Evolutionary conservation across 2,888 invertebrate genomes (phyloP), one percentile per base, ranked within the genome.

Genomic region (Acanthosoma haemorrhoidale): DNA sequence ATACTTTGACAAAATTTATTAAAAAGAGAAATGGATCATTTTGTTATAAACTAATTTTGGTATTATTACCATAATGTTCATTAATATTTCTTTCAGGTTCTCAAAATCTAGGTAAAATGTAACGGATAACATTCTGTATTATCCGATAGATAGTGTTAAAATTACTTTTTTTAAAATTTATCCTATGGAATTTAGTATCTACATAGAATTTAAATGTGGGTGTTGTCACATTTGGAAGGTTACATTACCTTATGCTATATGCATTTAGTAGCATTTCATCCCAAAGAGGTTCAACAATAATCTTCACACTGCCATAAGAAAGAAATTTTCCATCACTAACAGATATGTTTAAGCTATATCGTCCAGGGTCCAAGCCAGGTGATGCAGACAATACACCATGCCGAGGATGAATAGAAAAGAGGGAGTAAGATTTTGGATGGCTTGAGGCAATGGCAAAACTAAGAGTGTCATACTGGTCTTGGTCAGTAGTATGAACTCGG

Each of bases 271-370:
- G 83, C 89, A 94, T 91, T 74, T 92, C 91, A 74, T 92, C 90
- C 0, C 91, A 86, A 21, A 96, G 82, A 0, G 91, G 83, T 73
- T 89, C 87, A 1, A 96, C 92, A 70, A 85, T 84, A 1, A 97
- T 86, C 78, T 87, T 88, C 2, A 94, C 88, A 38, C 86, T 83
- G 0, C 92, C 87, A 78, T 86, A 88, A 1, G 90, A 86, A 39
- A 86, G 84, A 80, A 90, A 96, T 78, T 96, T 94, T 5, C 96
- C 96, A 81, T 98, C 98, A 32, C 89, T 89, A 1, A 95, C 97
- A 15, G 94, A 92, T 1, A 96, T 88, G 80, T 96, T 97, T 3
- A 97, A 79, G 13, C 87, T 84, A 81, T 96, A 96, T 72, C 89
- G 87, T 8, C 96, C 96, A 8, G 89, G 87, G 79, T 94, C 94